Conservation (phyloP, 2,888 invertebrate genomes). For the Tuta absoluta region DNA sequence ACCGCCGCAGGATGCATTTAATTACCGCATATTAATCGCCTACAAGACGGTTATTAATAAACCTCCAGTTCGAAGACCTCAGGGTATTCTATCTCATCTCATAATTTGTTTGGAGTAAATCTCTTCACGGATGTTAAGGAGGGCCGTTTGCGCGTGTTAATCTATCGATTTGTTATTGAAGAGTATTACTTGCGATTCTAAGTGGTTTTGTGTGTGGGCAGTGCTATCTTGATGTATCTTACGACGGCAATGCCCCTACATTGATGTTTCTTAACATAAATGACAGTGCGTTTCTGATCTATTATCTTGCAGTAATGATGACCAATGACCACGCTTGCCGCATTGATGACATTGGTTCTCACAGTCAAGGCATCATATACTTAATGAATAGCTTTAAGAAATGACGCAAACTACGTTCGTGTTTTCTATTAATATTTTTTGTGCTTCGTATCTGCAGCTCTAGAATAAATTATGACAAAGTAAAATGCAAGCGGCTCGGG, state of each 20-base stretch:
- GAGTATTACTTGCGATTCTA: background rate
- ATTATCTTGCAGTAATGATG: slow-evolving; percentile 48
- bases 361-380: slow-evolving; percentile 25
- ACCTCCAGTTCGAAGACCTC: slow-evolving; percentile 41
- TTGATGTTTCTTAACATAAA: slow-evolving; percentile 51
- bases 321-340: slow-evolving; percentile 40
- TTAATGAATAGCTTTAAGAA: slow-evolving; percentile 6
- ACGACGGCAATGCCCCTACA: background rate
- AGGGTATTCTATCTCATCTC: slow-evolving; percentile 45
- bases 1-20: slow-evolving; percentile 48
- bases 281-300: slow-evolving; percentile 58
- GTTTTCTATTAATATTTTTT: background rate
- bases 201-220: slow-evolving; percentile 4
- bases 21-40: slow-evolving; percentile 54
- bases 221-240: slow-evolving; percentile 5
- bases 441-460: background rate
- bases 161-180: slow-evolving; percentile 14
- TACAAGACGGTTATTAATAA: slow-evolving; percentile 47
- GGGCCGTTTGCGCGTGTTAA: background rate
- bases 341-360: slow-evolving; percentile 5
- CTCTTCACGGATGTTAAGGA: slow-evolving; percentile 4
- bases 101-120: slow-evolving; percentile 39
- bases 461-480: slow-evolving; percentile 10
- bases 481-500: slow-evolving; percentile 16
- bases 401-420: background rate